A percentile compares a stretch with the other conserved stretches of the same genome.
These are phyloP conservation scores for Apantesis nais DNA, from an alignment of 2,888 invertebrate species.

Conservation along the genomic window DNA sequence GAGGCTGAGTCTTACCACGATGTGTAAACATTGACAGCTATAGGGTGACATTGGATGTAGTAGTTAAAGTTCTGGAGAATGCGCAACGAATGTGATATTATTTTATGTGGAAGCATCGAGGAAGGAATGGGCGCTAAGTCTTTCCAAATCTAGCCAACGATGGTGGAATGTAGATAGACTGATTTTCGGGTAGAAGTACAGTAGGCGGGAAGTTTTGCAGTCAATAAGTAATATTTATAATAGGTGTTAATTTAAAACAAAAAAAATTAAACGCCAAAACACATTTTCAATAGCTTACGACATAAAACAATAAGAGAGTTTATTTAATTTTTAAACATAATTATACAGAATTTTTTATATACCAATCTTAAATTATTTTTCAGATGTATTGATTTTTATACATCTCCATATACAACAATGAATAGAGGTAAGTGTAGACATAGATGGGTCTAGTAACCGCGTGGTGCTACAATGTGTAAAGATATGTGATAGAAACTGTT, in stretches of 20 bases:
- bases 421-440: constrained; percentile 81
- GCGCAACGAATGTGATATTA: constrained; percentile 83
- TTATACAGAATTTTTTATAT: constrained; percentile 84
- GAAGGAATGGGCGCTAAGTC: constrained; percentile 55
- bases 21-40: constrained; percentile 32
- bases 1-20: constrained; percentile 44
- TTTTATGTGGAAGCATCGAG: constrained; percentile 70
- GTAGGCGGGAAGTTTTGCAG: constrained; percentile 79
- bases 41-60: constrained; percentile 50
- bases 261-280: constrained; percentile 76
- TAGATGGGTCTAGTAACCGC: constrained; percentile 85
- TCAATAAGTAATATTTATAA: constrained; percentile 74
- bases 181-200: constrained; percentile 83
- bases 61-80: constrained; percentile 56
- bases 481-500: constrained; percentile 85
- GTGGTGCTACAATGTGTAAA: constrained; percentile 85
- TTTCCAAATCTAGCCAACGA: constrained; percentile 72
- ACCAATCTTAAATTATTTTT: constrained; percentile 83
- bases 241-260: constrained; percentile 74
- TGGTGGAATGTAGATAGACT: constrained; percentile 80
- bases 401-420: constrained; percentile 83
- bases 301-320: constrained; percentile 81
- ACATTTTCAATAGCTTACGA: constrained; percentile 80
- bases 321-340: constrained; percentile 84
- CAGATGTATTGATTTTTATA: constrained; percentile 85